Conservation (phyloP, 2,797 vertebrate genomes). For the Microctenopoma lineatum region DNA sequence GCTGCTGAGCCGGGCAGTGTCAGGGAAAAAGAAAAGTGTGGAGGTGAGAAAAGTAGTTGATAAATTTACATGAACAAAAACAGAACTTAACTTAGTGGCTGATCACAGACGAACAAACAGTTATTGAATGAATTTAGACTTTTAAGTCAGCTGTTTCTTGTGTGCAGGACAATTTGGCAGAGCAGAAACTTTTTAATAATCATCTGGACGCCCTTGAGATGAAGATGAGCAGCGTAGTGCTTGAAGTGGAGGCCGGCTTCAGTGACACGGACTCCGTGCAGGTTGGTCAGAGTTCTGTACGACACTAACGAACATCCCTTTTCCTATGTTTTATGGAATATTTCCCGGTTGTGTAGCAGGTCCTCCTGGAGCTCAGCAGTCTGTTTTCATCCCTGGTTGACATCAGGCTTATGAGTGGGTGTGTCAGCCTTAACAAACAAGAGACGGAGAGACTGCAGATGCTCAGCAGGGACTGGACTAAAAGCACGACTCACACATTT, state of each 20-base stretch:
- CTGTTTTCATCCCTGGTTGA: conserved; percentile 82
- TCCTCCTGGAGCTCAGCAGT: conserved; percentile 79
- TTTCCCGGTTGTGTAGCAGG: conserved; percentile 67
- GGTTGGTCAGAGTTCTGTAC: conserved; percentile 56
- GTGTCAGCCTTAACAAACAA: conserved; percentile 71
- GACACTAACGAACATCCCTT: not conserved
- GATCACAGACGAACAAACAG: not conserved
- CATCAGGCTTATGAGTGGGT: conserved; percentile 83
- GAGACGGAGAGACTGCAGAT: conserved; percentile 79
- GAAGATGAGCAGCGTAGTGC: conserved; percentile 49
- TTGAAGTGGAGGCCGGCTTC: not conserved
- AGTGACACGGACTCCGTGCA: conserved; percentile 54
- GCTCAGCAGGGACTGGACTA: conserved; percentile 83
- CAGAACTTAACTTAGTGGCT: not conserved
- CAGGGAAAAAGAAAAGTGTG: conserved; percentile 49
- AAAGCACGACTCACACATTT: conserved; percentile 73
- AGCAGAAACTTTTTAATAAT: conserved; percentile 79
- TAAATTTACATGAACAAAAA: not conserved
- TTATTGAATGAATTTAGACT: not conserved
- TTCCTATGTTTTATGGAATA: not conserved
- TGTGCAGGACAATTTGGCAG: conserved; percentile 74
- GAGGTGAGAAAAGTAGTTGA: conserved; percentile 64
- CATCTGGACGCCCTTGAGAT: conserved; percentile 80
- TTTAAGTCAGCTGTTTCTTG: not conserved
- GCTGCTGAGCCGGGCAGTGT: conserved; percentile 60